A percentile compares a stretch with the other conserved stretches of the same genome.
Conservation (phyloP, 2,113 vertebrate species). For the Circaetus gallicus region DNA sequence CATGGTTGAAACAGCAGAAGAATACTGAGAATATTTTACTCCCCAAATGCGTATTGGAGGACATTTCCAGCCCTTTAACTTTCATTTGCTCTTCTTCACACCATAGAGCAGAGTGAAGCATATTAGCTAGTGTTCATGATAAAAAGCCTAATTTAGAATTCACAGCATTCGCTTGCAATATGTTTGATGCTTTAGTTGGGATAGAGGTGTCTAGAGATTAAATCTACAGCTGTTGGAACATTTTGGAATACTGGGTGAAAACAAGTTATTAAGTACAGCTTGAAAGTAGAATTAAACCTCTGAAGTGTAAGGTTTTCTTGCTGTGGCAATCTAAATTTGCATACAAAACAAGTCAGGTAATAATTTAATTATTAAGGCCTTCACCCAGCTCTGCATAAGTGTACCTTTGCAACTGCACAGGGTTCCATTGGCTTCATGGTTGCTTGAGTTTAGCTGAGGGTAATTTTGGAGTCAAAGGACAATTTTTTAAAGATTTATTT, state of each 20-base stretch:
- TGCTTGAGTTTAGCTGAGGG: background rate
- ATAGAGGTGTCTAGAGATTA: constrained; percentile 4
- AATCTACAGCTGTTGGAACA: background rate
- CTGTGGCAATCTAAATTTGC: background rate
- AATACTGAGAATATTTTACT: background rate
- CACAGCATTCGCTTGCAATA: background rate
- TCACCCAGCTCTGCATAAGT: background rate
- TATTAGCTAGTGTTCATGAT: background rate
- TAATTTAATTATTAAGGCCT: background rate
- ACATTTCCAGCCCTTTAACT: background rate
- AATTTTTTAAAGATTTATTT: background rate
- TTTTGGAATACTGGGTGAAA: constrained; percentile 2
- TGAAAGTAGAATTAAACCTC: background rate
- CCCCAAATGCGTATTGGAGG: background rate
- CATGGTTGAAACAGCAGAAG: background rate
- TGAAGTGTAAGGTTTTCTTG: background rate
- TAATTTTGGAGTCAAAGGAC: background rate
- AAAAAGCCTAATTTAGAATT: constrained; percentile 12
- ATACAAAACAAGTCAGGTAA: background rate
- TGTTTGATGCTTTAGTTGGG: background rate
- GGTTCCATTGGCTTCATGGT: background rate
- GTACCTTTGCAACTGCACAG: background rate
- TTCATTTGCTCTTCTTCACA: constrained; percentile 7
- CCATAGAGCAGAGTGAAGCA: background rate
- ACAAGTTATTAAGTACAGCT: background rate